Base-by-base conservation (phyloP, 23 tunicate genomes). In the Halocynthia roretzi region DNA sequence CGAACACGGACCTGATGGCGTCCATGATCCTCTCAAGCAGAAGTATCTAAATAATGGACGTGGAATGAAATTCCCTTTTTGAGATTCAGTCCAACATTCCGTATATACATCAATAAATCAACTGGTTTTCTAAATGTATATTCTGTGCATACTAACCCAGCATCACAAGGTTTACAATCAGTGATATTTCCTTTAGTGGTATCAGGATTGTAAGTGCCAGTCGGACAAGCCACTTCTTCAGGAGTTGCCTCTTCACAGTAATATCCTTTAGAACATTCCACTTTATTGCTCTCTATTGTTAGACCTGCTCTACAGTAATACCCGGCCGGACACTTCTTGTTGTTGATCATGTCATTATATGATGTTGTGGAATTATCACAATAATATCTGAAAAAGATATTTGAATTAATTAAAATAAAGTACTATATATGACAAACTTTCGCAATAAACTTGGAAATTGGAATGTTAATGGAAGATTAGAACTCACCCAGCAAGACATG, bases 221-320 rank as follows among this genome's bases (percentile, higher is more conserved):
- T 65, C 12, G 98, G 98, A 54, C 98, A 92, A 10, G 67, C 60
- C 7, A 86, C 22, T 67, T 86, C 91, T 9, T 73, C 91, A 5
- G 95, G 87, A n/a, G 95, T 88, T 12, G 91, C 95, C 72, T 84
- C 91, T 2, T 90, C 91, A 58, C 99, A 94, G 60, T 87, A 94
- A 50, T 88, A 58, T 6, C 93, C 95, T 21, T 71, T 75, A 19
- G 76, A 51, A 51, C 99, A 94, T 7, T 75, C 82, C 0, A 6
- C 50, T 18, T 62, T 68, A 10, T 86, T 78, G 23, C 62, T 53
- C 51, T 40, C 50, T 10, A 68, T 10, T 9, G 50, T 54, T 48
- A 88, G 53, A 44, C 99, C 99, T 14, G 62, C 95, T 11, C 50
- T 48, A 70, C 99, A 94, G 57, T 87, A 94, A 71, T 81, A 75